Evolutionary conservation across 2,888 invertebrate species (phyloP), one percentile per base, ranked within the genome.

Genomic region (Drosophila robusta): DNA sequence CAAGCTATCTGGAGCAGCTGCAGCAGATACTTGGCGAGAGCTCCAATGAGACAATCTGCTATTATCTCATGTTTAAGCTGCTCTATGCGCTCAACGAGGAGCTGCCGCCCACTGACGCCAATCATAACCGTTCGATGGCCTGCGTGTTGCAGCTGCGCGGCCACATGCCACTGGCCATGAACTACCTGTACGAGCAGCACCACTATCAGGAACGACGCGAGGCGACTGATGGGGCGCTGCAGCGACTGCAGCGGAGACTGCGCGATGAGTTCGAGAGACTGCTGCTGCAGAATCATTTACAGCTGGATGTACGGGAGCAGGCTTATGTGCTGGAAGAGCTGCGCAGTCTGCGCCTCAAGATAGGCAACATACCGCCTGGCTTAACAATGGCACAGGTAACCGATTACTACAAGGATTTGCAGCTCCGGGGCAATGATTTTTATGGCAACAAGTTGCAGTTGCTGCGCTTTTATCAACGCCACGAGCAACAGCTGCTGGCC

Each of bases 31-130:
- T 90, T 4, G 36, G n/a, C 0, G 39, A 34, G 2, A 80, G 70
- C 39, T 75, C 89, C 7, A 90, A 90, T 42, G 90, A 89, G 57
- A 90, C 90, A 1, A 78, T 90, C 26, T 81, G 83, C 24, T 78
- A 89, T 46, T 90, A 90, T 55, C 67, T 90, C 4, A 90, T 90
- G 90, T 69, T 90, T 46, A 90, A 90, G 60, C 75, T 90, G 39
- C 80, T 90, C 75, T 80, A 85, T 14, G 58, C 62, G 0, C 49
- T 89, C 5, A 85, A 66, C 26, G 70, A 62, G 9, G 85, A 89
- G 52, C 42, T 90, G 55, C 90, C 90, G 1, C 14, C 39, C 7
- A 29, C 26, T 12, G 51, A 32, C 3, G 39, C 12, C 18, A 22
- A 18, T 6, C 55, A 26, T 16, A 41, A 39, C 4, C 79, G 69